Percentiles rank a stretch among this genome's conserved stretches.
phyloP scores from a whole-genome alignment of 2,113 vertebrate species.

The Halcyon malimbica region DNA sequence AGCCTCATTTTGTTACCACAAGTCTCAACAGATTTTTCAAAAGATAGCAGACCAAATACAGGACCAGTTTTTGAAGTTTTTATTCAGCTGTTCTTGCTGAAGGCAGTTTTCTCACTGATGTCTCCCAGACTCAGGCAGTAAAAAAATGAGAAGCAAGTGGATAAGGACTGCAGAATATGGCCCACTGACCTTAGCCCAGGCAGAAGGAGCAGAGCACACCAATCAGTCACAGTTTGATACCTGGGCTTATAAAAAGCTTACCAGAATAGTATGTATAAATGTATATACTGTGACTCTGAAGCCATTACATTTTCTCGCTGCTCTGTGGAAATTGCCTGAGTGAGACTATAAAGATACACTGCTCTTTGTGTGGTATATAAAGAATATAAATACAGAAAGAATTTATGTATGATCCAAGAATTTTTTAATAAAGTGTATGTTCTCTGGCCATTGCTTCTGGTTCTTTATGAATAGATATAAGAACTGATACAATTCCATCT shows the following conservation, averaged over 20 bases:
- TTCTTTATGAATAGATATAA: neutral
- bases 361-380: neutral
- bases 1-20: neutral
- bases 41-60: neutral
- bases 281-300: neutral
- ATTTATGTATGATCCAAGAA: neutral
- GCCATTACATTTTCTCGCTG: neutral
- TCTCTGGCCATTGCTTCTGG: neutral
- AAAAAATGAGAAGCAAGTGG: neutral
- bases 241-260: neutral
- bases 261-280: neutral
- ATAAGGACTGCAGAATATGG: neutral
- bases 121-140: neutral
- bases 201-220: neutral
- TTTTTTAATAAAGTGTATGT: neutral
- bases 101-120: neutral
- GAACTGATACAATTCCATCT: neutral
- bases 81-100: neutral
- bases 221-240: neutral
- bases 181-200: neutral
- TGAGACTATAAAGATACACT: neutral
- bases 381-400: neutral
- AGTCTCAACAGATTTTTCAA: neutral
- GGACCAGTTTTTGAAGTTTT: constrained; percentile 18
- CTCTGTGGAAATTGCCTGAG: neutral